Evolutionary conservation across 2,113 vertebrate genomes (phyloP).

Genomic region (Nestor notabilis): DNA sequence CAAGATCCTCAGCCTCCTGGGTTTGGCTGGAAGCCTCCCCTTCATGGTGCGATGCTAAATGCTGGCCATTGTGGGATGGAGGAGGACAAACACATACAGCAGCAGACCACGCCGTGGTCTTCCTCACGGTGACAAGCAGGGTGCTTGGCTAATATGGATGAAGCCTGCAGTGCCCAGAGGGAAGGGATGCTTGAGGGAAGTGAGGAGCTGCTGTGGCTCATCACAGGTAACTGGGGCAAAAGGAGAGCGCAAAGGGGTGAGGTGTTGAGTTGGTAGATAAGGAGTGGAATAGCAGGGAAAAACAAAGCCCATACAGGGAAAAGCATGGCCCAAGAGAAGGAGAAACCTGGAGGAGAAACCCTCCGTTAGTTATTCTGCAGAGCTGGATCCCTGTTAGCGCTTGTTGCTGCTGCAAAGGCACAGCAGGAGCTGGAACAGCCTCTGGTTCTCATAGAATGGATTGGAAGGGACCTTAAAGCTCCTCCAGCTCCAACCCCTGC

Average conservation of each 20-base stretch:
- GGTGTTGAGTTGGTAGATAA: accelerated
- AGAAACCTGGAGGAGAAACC: background rate
- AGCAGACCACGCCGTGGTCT: accelerated
- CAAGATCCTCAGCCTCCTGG: background rate
- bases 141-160: accelerated
- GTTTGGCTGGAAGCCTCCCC: background rate
- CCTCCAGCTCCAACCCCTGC: background rate
- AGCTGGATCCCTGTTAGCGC: background rate
- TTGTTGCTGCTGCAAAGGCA: background rate
- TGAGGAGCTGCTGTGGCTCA: accelerated
- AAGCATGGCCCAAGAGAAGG: accelerated
- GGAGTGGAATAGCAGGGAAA: background rate
- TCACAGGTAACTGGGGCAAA: accelerated
- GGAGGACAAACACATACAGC: background rate
- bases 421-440: background rate
- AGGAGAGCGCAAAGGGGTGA: background rate
- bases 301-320: accelerated
- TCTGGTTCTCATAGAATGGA: background rate
- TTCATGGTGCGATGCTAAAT: accelerated
- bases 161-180: accelerated
- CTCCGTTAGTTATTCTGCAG: background rate
- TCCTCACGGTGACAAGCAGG: background rate
- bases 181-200: background rate
- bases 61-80: accelerated
- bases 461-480: background rate